These are phyloP conservation scores for Cremastobaeus sp. DNA, from an alignment of 2,888 invertebrate species.

Conservation along the genomic window DNA sequence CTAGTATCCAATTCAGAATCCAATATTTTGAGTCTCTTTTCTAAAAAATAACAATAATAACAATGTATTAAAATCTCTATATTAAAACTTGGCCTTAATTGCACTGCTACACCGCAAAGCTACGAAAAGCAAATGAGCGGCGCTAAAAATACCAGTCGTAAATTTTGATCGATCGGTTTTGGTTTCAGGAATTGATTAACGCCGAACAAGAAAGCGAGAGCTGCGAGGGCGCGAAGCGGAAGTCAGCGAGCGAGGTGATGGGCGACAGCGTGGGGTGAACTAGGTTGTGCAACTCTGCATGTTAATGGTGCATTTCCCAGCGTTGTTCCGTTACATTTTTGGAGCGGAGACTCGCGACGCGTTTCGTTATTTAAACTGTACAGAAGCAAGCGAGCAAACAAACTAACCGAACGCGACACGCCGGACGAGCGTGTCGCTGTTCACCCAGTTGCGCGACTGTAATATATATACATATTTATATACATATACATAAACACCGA, in stretches of 20 bases:
- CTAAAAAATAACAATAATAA: no score
- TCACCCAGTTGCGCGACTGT: constrained; percentile 7
- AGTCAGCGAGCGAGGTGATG: constrained; percentile 72
- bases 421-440: constrained; percentile 3
- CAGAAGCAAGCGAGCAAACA: constrained; percentile 62
- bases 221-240: constrained; percentile 65
- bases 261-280: constrained; percentile 76
- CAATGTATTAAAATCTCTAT: no score
- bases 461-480: constrained; percentile 20
- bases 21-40: no score
- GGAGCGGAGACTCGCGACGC: constrained; percentile 63
- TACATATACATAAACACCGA: constrained; percentile 26
- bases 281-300: constrained; percentile 30
- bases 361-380: constrained; percentile 70
- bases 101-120: no score
- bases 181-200: constrained; percentile 75
- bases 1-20: no score
- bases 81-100: no score
- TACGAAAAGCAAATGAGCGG: no score
- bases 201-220: constrained; percentile 70
- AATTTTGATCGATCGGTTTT: no score
- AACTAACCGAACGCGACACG: no score
- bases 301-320: constrained; percentile 69
- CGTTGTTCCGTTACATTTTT: constrained; percentile 58
- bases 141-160: no score